Evolutionary conservation across 2,797 vertebrate genomes (phyloP), one percentile per base, ranked within the genome.

Genomic region (Falco cherrug): DNA sequence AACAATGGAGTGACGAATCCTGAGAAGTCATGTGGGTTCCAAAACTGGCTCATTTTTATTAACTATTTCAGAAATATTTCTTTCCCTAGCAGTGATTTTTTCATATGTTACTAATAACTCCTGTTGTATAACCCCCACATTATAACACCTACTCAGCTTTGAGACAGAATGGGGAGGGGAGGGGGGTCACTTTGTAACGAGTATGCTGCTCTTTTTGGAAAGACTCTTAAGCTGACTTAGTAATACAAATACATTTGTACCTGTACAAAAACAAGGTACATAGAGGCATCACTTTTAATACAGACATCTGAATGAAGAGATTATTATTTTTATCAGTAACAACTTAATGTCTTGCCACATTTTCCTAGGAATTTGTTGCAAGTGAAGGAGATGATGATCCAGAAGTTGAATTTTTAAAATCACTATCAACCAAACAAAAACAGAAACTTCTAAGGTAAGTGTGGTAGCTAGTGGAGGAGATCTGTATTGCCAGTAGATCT

Each of bases 331-430:
- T 86, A 26, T 82, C 20, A 54, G 0, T 56, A 73, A 57, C 20
- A 89, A 54, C 61, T 39, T 75, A 81, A 65, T 61, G 88, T 75
- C 77, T 73, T 95, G 73, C 63, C 76, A 17, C 41, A 37, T 86
- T 97, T 82, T 96, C 68, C 71, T 77, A 99, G 99, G 99, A 99
- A 53, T 99, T 98, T 96, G 99, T 99, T 81, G 99, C 99, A 90
- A 99, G 99, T 94, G 99, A 99, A 53, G 99, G 99, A 89, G 99
- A 99, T 77, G 99, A 99, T 9, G 99, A 99, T 97, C 99, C 99
- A 37, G 99, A 99, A 98, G 99, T 99, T 57, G 99, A 99, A 96
- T 99, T 99, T 98, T 98, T 99, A 93, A 99, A 99, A 97, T 99
- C 99, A 22, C 97, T 99, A 80, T 98, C 99, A 31, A 99, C 99